Conservation (phyloP, 2,797 vertebrate species). For the Gallinago solitaria region DNA sequence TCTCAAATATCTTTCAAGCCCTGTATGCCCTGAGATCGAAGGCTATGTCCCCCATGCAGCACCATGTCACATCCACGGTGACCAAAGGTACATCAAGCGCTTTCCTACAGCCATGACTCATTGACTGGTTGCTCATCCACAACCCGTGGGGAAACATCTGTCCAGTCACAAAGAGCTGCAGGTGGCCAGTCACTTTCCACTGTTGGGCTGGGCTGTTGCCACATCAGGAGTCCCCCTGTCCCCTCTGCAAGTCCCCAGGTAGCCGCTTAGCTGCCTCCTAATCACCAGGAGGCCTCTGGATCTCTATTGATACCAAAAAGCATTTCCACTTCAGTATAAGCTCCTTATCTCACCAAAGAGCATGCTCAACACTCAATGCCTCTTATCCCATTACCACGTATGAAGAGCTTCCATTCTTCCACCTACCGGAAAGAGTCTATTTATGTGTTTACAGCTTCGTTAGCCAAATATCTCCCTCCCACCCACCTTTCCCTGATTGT, state of each 20-base stretch:
- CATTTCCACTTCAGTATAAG: background rate
- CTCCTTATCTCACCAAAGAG: constrained; percentile 17
- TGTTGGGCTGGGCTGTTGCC: accelerated
- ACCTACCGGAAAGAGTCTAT: background rate
- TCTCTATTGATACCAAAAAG: background rate
- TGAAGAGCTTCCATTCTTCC: background rate
- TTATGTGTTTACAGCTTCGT: background rate
- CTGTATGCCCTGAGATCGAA: accelerated
- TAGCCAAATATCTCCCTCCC: background rate
- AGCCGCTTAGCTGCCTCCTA: background rate
- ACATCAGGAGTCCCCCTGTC: background rate
- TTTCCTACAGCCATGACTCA: accelerated
- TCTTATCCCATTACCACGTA: constrained; percentile 11
- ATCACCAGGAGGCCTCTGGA: background rate
- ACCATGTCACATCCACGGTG: accelerated
- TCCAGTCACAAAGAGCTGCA: accelerated
- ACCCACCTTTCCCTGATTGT: background rate
- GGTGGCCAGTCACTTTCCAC: accelerated
- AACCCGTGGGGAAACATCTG: background rate
- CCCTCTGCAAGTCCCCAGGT: background rate
- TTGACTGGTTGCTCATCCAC: background rate
- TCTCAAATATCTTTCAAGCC: background rate
- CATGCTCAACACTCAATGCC: accelerated
- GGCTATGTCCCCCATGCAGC: accelerated
- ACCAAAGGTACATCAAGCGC: background rate